Evolutionary conservation across 2,888 invertebrate genomes (phyloP), one percentile per base, ranked within the genome.

Genomic region (Hemithea aestivaria): DNA sequence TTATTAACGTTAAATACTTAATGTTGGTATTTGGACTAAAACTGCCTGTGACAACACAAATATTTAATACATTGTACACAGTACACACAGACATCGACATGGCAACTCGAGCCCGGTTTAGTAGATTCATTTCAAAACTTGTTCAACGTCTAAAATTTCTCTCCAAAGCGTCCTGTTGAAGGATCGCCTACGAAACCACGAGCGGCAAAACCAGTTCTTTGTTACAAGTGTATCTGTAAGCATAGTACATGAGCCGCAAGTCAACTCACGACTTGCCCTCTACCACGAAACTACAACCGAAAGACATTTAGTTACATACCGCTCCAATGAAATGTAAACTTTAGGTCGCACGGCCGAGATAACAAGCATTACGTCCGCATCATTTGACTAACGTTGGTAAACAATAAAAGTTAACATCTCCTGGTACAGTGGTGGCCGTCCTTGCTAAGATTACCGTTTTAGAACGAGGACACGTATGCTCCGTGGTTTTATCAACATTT

Each of bases 201-300:
- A 50, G 61, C 61, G 56, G 51, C 61, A 61, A 56, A 72, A 75
- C 72, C 73, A 68, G 74, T 74, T 73, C 68, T 73, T 70, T 71
- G 73, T 71, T 69, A 60, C 56, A 52, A 50, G 49, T 52, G 52
- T 51, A 40, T 39, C 47, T 49, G 53, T 48, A 48, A 43, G 49
- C 51, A 38, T 39, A 41, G 40, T 45, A 39, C 46, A 39, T 35
- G 45, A 40, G 44, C 34, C 40, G 39, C 47, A 33, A 43, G 41
- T 40, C 58, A 56, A 53, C 53, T 47, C 53, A 61, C 56, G 48
- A 53, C 52, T 58, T 56, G 52, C 56, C 56, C 53, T 51, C 56
- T 58, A 62, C 61, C 55, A 58, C 35, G 53, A 56, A 48, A 51
- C 45, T 49, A 38, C 24, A 53, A 54, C 49, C 51, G 47, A 35